A percentile compares a stretch with the other conserved stretches of the same genome.
Conservation (phyloP, 2,888 invertebrate species). For the Drymonia ruficornis region DNA sequence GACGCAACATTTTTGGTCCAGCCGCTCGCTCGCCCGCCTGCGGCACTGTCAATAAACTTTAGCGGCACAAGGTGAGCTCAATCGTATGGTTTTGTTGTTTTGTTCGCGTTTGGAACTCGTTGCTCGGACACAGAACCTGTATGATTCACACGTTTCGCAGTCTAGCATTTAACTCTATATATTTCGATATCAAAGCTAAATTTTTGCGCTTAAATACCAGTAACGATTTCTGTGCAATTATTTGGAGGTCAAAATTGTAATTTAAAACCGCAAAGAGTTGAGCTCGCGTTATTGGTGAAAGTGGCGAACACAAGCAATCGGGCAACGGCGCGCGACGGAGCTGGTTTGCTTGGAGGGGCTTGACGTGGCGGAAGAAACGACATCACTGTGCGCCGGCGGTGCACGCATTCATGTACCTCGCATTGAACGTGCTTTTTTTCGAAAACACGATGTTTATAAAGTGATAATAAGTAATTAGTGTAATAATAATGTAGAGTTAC, state of each 20-base stretch:
- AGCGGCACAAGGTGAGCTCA: constrained; percentile 72
- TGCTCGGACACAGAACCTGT: constrained; percentile 47
- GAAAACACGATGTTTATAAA: constrained; percentile 51
- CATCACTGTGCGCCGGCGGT: constrained; percentile 60
- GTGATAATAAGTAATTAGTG: constrained; percentile 45
- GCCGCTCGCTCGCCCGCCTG: constrained; percentile 55
- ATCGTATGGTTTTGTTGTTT: constrained; percentile 57
- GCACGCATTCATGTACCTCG: constrained; percentile 55
- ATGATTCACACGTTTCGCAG: constrained; percentile 19
- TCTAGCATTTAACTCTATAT: constrained; percentile 11
- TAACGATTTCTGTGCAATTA: constrained; percentile 17
- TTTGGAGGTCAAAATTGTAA: constrained; percentile 66
- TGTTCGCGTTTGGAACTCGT: constrained; percentile 53
- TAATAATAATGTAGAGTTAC: constrained; percentile 43
- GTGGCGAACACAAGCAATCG: constrained; percentile 75
- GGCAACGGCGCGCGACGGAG: constrained; percentile 80
- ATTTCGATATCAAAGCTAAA: constrained; percentile 8
- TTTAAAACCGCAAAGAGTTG: constrained; percentile 58
- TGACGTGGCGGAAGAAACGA: constrained; percentile 80
- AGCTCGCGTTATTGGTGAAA: constrained; percentile 76
- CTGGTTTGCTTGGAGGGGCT: constrained; percentile 60
- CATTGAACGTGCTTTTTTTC: constrained; percentile 44
- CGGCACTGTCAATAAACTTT: constrained; percentile 83
- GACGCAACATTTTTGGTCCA: constrained; percentile 72
- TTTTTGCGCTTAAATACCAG: not conserved